Conservation (phyloP, 2,888 invertebrate species). For the Brachyptera risi region DNA sequence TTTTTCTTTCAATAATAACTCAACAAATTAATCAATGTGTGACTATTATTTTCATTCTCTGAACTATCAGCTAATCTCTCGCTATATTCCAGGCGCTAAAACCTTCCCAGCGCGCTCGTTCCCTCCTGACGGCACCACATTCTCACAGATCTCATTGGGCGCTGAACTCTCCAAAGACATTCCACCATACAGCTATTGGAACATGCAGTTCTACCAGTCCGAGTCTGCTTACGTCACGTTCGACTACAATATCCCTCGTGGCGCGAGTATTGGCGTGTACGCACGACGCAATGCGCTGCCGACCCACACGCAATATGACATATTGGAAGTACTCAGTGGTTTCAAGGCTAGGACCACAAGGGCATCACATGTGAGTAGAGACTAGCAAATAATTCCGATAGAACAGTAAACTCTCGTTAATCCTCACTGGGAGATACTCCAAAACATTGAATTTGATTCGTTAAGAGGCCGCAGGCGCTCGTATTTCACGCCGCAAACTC, state of each 20-base stretch:
- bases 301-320: constrained; percentile 94
- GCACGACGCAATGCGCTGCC: constrained; percentile 91
- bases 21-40: too few species aligned
- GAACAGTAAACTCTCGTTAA: too few species aligned
- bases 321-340: constrained; percentile 87
- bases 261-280: constrained; percentile 91
- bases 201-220: constrained; percentile 94
- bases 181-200: constrained; percentile 93
- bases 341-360: constrained; percentile 81
- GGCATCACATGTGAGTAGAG: constrained; percentile 75
- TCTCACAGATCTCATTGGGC: constrained; percentile 83
- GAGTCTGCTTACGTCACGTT: constrained; percentile 92
- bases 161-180: constrained; percentile 85
- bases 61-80: not conserved
- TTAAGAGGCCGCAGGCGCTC: too few species aligned
- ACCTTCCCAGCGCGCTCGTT: constrained; percentile 87
- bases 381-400: not conserved
- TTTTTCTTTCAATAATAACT: too few species aligned
- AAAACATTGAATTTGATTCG: not conserved
- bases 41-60: too few species aligned
- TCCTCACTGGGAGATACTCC: too few species aligned
- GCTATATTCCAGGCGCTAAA: constrained; percentile 63
- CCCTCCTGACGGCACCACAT: constrained; percentile 89
- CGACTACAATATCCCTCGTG: constrained; percentile 88
- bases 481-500: too few species aligned